Conservation (phyloP, 2,797 vertebrate species). For the Sebastes diploproa region DNA sequence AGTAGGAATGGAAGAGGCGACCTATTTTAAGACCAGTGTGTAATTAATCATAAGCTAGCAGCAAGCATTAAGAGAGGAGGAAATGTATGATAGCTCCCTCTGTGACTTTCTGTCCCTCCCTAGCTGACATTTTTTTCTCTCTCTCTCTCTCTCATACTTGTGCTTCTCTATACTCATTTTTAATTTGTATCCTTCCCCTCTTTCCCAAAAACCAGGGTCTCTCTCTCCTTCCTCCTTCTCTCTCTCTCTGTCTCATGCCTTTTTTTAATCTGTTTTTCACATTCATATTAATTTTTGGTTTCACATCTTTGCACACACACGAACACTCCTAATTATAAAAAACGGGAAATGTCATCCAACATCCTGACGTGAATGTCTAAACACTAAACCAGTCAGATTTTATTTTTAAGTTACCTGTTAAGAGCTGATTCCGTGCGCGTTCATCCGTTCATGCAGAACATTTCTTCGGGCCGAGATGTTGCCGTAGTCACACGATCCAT, state of each 20-base stretch:
- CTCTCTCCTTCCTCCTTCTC: neutral
- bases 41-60: conserved; percentile 82
- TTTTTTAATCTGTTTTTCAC: conserved; percentile 15
- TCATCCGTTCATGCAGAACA: conserved; percentile 6
- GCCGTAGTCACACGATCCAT: neutral
- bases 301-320: neutral
- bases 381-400: neutral
- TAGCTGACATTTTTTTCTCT: conserved; percentile 27
- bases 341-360: conserved; percentile 6
- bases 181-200: conserved; percentile 26
- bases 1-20: conserved; percentile 54
- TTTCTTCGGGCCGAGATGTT: conserved; percentile 10
- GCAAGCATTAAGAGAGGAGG: conserved; percentile 62
- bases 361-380: conserved; percentile 5
- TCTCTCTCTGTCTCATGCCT: neutral
- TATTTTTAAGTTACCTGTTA: neutral
- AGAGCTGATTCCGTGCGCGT: neutral
- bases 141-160: neutral
- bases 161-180: conserved; percentile 32
- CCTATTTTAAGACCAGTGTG: conserved; percentile 79
- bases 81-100: conserved; percentile 63
- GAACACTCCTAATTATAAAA: neutral
- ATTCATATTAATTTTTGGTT: conserved; percentile 7
- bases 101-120: conserved; percentile 58
- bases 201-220: neutral